Evolutionary conservation across 1,140 invertebrate genomes (phyloP).

Genomic region (Bombus pyrosoma): DNA sequence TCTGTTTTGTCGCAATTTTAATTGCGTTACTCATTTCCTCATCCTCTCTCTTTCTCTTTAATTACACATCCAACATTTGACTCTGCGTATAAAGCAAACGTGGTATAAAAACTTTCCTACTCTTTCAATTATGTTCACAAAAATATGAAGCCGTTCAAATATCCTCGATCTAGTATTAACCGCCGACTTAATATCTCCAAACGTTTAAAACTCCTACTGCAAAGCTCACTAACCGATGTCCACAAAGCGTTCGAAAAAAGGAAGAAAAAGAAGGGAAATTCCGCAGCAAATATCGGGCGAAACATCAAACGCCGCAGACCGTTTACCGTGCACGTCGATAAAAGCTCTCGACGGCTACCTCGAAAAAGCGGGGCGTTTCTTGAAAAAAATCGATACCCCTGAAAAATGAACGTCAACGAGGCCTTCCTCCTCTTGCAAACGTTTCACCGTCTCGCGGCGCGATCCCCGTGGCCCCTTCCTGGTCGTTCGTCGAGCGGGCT

Average conservation of each 20-base stretch:
- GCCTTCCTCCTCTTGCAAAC: background rate
- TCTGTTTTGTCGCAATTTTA: background rate
- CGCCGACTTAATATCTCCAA: background rate
- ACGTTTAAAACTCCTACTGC: background rate
- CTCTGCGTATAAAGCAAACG: too few relatives aligned
- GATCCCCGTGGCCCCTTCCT: background rate
- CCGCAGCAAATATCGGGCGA: background rate
- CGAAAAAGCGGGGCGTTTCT: background rate
- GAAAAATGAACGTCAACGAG: slow-evolving; percentile 28
- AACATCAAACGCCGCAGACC: background rate
- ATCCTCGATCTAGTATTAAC: background rate
- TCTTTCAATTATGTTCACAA: too few relatives aligned
- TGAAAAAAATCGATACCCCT: slow-evolving; percentile 15
- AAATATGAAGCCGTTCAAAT: too few relatives aligned
- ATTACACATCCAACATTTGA: too few relatives aligned
- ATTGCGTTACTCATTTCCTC: too few relatives aligned
- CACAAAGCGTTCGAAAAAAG: background rate
- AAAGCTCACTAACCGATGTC: background rate
- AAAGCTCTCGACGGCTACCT: background rate
- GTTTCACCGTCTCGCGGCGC: background rate
- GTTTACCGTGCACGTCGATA: slow-evolving; percentile 3
- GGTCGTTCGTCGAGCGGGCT: background rate
- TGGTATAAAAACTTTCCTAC: too few relatives aligned
- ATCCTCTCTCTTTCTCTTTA: too few relatives aligned
- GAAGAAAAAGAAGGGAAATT: background rate